Evolutionary conservation across 2,888 invertebrate species (phyloP), one percentile per base, ranked within the genome.

Genomic region (Eudasyphora cyanicolor): DNA sequence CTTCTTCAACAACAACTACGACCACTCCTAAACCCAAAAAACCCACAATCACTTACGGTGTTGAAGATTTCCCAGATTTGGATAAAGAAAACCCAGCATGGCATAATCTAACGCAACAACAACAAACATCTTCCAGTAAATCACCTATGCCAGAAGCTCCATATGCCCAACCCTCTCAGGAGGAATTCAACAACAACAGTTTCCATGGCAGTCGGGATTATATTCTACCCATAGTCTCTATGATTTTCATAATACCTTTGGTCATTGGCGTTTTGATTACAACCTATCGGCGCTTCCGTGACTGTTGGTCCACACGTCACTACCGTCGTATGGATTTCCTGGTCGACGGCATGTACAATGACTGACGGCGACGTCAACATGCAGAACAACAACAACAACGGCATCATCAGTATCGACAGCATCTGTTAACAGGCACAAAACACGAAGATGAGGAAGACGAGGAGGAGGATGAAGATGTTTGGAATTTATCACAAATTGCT

Each of bases 321-420:
- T 97, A 97, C 89, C 94, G 96, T 85, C 93, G 97, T 90, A 97
- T 97, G 97, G 97, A 97, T 92, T 97, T 96, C 89, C 93, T 97
- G 14, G 95, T 97, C 77, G 97, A 97, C 92, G 97, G 97, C 87
- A 97, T 97, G 96, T 97, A 97, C 89, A 96, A 97, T 92, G 96
- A 96, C 89, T 96, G 91, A 92, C 91, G 80, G 62, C 75, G 67
- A 29, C 78, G 60, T 29, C 19, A 29, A 24, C 45, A 51, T n/a
- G 21, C 2, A 3, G 8, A 45, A 12, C 42, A 60, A 7, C 42
- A 60, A n/a, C 42, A 42, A 12, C 27, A 38, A 8, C 64, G 21
- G 49, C 38, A 38, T 3, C 69, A 24, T 38, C 74, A 71, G 24
- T 75, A 71, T 71, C 60, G 75, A 51, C 77, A 81, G 69, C 82